phyloP scores from a whole-genome alignment of 2,113 vertebrate species.

The Oncorhynchus clarkii region DNA sequence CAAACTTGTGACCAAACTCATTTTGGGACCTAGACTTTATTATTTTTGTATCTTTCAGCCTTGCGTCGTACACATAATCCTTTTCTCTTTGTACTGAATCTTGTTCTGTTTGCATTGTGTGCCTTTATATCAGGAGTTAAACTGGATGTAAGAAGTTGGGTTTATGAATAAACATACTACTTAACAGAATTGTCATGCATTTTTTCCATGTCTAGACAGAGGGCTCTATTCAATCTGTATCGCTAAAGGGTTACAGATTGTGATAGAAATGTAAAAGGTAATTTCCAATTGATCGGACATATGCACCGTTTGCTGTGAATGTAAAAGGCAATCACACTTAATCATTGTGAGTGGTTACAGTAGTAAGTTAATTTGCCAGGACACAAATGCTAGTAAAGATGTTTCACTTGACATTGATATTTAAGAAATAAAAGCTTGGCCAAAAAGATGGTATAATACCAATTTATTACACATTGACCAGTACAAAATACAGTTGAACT shows the following conservation, averaged over 20 bases:
- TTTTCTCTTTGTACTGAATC: conserved; percentile 35
- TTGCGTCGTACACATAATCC: conserved; percentile 23
- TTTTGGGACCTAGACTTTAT: conserved; percentile 46
- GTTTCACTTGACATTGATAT: conserved; percentile 52
- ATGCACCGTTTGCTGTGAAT: too few relatives aligned
- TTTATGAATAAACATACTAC: conserved; percentile 30
- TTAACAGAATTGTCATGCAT: conserved; percentile 37
- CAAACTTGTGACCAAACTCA: conserved; percentile 34
- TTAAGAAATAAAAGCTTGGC: conserved; percentile 46
- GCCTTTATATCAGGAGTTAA: conserved; percentile 38
- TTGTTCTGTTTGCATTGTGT: conserved; percentile 27
- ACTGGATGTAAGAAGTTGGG: conserved; percentile 29
- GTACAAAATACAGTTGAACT: conserved; percentile 80
- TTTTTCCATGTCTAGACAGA: too few relatives aligned
- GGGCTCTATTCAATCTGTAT: too few relatives aligned
- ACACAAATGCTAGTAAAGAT: conserved; percentile 44
- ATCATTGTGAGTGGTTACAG: conserved; percentile 15
- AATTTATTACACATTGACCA: conserved; percentile 78
- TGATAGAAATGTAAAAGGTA: too few relatives aligned
- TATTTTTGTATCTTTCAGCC: conserved; percentile 13
- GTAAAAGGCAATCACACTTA: too few relatives aligned
- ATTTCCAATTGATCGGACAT: too few relatives aligned
- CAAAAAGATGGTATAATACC: conserved; percentile 61
- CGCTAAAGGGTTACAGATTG: too few relatives aligned
- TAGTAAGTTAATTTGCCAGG: conserved; percentile 7